Evolutionary conservation across 1,140 invertebrate species (phyloP).

Genomic region (Ditylenchus dipsaci): DNA sequence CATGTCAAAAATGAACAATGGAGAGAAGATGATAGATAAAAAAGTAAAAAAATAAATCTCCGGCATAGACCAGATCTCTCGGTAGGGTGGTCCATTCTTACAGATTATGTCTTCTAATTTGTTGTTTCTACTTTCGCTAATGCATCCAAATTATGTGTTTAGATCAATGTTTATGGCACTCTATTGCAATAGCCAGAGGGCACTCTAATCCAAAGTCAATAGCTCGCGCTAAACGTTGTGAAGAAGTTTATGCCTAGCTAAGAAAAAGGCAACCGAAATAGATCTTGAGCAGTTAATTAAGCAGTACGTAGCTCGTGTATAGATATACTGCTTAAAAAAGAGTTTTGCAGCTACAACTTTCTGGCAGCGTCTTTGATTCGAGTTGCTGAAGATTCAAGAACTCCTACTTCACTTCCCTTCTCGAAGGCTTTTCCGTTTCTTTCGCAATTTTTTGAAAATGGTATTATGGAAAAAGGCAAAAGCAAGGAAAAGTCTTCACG

Average conservation of each 20-base stretch:
- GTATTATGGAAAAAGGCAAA: background rate
- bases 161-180: slow-evolving; percentile 27
- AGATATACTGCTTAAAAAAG: too few species aligned
- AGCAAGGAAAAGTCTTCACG: background rate
- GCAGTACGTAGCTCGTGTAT: too few species aligned
- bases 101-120: too few species aligned
- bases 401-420: background rate
- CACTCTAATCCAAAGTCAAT: background rate
- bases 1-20: too few species aligned
- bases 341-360: slow-evolving; percentile 24
- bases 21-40: too few species aligned
- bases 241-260: slow-evolving; percentile 38
- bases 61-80: too few species aligned
- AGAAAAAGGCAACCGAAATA: background rate
- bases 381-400: slow-evolving; percentile 15
- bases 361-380: slow-evolving; percentile 22
- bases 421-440: slow-evolving; percentile 8
- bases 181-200: slow-evolving; percentile 15
- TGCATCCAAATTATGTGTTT: too few species aligned
- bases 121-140: too few species aligned
- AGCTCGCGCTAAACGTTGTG: slow-evolving; percentile 29
- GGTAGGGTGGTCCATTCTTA: too few species aligned
- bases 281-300: slow-evolving; percentile 21
- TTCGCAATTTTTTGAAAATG: slow-evolving; percentile 18
- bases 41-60: too few species aligned